A percentile compares a stretch with the other conserved stretches of the same genome.
These are phyloP conservation scores for Pachyuromys duprasi DNA, from an alignment of 2,797 vertebrate species.

Conservation along the genomic window DNA sequence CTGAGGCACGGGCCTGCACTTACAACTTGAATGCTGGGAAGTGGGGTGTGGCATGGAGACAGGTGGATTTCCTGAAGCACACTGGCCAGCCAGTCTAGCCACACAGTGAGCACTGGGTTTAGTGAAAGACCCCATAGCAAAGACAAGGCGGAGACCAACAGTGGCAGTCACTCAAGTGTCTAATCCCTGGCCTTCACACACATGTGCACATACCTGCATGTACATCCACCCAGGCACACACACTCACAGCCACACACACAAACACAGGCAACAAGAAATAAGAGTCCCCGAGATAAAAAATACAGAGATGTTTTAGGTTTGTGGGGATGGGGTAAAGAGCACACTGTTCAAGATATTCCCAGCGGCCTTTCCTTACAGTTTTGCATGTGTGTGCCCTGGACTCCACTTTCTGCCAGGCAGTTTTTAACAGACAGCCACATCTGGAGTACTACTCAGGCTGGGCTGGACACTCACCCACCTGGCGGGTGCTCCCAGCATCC, in stretches of 20 bases:
- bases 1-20: not conserved
- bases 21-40: not conserved
- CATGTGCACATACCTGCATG: no score
- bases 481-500: not conserved
- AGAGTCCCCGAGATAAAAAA: not conserved
- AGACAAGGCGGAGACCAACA: not conserved
- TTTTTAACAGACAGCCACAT: not conserved
- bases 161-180: not conserved
- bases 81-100: not conserved
- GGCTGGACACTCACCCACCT: not conserved
- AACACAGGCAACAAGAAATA: no score
- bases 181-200: not conserved
- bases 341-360: not conserved
- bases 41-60: not conserved
- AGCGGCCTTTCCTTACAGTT: not conserved
- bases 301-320: not conserved
- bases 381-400: not conserved
- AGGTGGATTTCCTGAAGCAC: not conserved
- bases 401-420: not conserved
- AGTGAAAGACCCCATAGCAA: not conserved
- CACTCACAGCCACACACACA: not conserved
- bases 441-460: not conserved
- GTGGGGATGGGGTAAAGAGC: rapidly evolving
- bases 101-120: not conserved
- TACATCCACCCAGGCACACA: not conserved